Evolutionary conservation across 2,888 invertebrate species (phyloP), one percentile per base, ranked within the genome.

Genomic region (Microctonus hyperodae): DNA sequence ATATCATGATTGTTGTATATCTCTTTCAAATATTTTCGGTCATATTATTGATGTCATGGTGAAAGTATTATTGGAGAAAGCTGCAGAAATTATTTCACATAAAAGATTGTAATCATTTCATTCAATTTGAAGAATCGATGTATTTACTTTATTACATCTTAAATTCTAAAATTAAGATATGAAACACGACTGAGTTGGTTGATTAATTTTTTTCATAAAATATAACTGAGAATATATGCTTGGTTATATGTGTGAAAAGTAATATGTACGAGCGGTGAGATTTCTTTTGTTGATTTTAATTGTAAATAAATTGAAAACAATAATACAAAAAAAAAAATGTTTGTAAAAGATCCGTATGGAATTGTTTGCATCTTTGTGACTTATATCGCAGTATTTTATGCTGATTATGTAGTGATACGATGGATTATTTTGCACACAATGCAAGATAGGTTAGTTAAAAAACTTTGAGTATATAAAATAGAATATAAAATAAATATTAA

Each of bases 381-480:
- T 55, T 95, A 95, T 81, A 83, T 88, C 58, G 92, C 94, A 59
- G 88, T 95, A 50, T 87, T 92, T 76, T 96, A 95, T 81, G 94
- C 95, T 31, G 95, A 95, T 84, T 95, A 95, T 86, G 95, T 94
- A 67, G 90, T 95, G 61, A 88, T 94, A 74, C 86, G 90, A 82
- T 95, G 94, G 92, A 90, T 95, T 72, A 89, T 95, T 71, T 84
- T 94, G 69, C 91, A 93, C 72, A 91, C 92, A 22, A 92, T 94
- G 90, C 89, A 90, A 74, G 88, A 91, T 77, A 93, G 93, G 94
- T 94, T 85, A 73, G 61, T 66, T n/a, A n/a, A n/a, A n/a, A n/a
- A n/a, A n/a, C n/a, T n/a, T n/a, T n/a, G n/a, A n/a, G n/a, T n/a
- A n/a, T n/a, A n/a, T n/a, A n/a, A n/a, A n/a, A n/a, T n/a, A n/a